Conservation (phyloP, 2,797 vertebrate genomes). For the Nothura maculosa region DNA sequence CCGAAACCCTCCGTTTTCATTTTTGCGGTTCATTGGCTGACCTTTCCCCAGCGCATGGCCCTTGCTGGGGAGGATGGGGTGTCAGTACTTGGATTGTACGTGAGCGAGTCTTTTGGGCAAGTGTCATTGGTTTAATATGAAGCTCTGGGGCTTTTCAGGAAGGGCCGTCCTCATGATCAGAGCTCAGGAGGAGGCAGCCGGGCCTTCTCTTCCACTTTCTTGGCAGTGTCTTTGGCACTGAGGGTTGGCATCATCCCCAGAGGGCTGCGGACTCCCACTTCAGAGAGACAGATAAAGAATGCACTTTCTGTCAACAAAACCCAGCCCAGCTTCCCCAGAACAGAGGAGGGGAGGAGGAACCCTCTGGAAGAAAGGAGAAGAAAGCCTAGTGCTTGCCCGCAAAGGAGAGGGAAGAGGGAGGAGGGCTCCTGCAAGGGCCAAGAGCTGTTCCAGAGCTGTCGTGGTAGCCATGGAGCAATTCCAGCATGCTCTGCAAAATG, state of each 20-base stretch:
- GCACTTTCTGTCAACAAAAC: slow-evolving; percentile 68
- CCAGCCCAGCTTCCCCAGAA: slow-evolving; percentile 29
- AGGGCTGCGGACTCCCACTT: slow-evolving; percentile 54
- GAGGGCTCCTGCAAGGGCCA: fast-evolving
- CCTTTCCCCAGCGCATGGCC: slow-evolving; percentile 24
- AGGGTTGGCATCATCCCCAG: slow-evolving; percentile 36
- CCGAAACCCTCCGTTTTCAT: background rate
- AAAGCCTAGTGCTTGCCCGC: background rate
- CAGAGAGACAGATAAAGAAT: slow-evolving; percentile 69
- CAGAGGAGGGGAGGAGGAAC: slow-evolving; percentile 1
- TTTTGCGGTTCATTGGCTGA: slow-evolving; percentile 19
- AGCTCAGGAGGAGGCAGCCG: background rate
- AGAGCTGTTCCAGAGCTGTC: background rate
- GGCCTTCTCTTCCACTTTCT: slow-evolving; percentile 28
- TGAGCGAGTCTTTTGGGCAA: background rate
- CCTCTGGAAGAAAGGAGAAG: background rate
- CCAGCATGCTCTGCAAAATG: fast-evolving
- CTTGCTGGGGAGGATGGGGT: background rate
- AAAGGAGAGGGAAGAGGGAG: background rate
- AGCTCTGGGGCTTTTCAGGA: background rate
- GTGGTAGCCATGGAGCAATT: background rate
- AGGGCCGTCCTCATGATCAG: background rate
- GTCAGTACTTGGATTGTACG: background rate
- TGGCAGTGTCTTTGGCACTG: slow-evolving; percentile 46
- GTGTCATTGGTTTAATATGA: background rate